Conservation (phyloP, 2,888 invertebrate genomes). For the Sphaerophoria rueppellii region DNA sequence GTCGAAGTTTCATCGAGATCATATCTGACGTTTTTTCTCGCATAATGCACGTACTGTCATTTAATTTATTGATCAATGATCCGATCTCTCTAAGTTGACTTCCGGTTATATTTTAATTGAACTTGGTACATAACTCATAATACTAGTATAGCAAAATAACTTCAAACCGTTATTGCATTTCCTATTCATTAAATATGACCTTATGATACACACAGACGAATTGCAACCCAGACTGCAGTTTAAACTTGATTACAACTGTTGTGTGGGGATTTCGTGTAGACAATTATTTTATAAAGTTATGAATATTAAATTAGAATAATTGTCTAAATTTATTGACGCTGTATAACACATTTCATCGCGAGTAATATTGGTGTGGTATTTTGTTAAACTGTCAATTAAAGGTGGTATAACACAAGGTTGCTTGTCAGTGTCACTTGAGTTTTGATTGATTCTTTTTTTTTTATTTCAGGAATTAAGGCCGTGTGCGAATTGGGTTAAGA, state of each 20-base stretch:
- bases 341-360: neutral
- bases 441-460: neutral
- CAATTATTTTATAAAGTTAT: constrained; percentile 15
- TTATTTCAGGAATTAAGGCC: neutral
- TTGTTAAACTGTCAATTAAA: constrained; percentile 19
- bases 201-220: constrained; percentile 31
- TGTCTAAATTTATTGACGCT: constrained; percentile 5
- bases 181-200: constrained; percentile 65
- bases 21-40: constrained; percentile 26
- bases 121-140: constrained; percentile 20
- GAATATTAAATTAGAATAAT: constrained; percentile 24
- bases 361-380: constrained; percentile 9
- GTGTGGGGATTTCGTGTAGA: constrained; percentile 42
- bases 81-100: neutral
- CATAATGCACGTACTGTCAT: constrained; percentile 9
- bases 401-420: neutral
- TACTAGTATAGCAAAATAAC: constrained; percentile 14
- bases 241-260: constrained; percentile 43
- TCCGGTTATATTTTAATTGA: constrained; percentile 26
- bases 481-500: too few relatives aligned
- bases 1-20: constrained; percentile 4
- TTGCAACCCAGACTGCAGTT: neutral
- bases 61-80: constrained; percentile 25
- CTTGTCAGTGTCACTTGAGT: too few relatives aligned
- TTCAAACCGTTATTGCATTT: constrained; percentile 49